phyloP scores from a whole-genome alignment of 2,113 vertebrate genomes.

The Anarrhichthys ocellatus region DNA sequence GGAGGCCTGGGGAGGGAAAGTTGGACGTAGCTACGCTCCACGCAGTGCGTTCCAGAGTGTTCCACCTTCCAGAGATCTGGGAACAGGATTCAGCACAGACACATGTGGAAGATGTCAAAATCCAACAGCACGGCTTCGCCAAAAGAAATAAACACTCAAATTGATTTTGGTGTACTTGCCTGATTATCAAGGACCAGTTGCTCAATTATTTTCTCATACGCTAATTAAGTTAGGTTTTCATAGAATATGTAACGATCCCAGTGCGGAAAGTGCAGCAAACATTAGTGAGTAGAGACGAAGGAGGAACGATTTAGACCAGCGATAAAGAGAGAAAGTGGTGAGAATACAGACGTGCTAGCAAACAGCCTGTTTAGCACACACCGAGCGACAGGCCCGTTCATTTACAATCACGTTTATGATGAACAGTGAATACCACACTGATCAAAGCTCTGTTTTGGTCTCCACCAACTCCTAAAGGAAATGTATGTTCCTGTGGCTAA shows the following conservation, averaged over 20 bases:
- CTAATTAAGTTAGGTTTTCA: conserved; percentile 10
- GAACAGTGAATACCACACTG: background rate
- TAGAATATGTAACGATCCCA: conserved; percentile 17
- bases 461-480: background rate
- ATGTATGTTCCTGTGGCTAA: background rate
- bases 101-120: conserved; percentile 59
- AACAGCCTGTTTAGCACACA: background rate
- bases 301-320: background rate
- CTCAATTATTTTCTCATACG: conserved; percentile 40
- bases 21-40: conserved; percentile 30
- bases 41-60: conserved; percentile 37
- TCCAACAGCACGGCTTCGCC: background rate
- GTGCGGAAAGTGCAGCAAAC: background rate
- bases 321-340: background rate
- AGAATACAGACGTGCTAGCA: background rate
- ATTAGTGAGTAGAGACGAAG: background rate
- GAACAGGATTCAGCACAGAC: conserved; percentile 26
- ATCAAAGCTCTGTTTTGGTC: background rate
- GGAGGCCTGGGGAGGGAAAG: conserved; percentile 41
- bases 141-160: conserved; percentile 18
- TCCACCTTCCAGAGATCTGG: conserved; percentile 47
- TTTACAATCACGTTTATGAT: background rate
- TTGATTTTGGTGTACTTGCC: conserved; percentile 17
- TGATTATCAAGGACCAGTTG: conserved; percentile 23
- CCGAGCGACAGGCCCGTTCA: background rate